Conservation (phyloP, 2,113 vertebrate species). For the Cranoglanis bouderius region DNA sequence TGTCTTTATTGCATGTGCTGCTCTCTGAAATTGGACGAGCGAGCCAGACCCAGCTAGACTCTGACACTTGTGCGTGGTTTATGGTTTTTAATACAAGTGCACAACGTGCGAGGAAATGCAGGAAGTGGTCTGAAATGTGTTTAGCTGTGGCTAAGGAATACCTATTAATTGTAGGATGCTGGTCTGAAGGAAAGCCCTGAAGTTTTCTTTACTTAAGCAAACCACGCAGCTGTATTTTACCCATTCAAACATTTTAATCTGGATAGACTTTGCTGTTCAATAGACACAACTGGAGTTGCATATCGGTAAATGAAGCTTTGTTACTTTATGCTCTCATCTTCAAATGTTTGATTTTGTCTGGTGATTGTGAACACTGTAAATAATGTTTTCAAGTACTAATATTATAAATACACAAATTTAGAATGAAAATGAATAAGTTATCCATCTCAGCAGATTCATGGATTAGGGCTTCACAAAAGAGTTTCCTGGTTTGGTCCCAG, state of each 20-base stretch:
- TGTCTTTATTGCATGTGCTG: constrained; percentile 28
- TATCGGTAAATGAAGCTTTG: neutral
- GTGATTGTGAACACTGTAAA: neutral
- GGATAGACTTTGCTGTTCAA: neutral
- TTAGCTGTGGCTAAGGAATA: constrained; percentile 35
- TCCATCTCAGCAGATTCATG: neutral
- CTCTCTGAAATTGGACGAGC: constrained; percentile 28
- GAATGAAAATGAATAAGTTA: neutral
- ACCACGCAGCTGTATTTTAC: constrained; percentile 38
- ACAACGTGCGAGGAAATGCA: constrained; percentile 44
- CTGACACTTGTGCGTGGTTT: constrained; percentile 50
- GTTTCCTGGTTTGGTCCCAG: constrained; percentile 3
- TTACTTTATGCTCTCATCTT: neutral
- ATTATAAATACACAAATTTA: neutral
- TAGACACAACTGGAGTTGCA: neutral
- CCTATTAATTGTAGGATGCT: constrained; percentile 48
- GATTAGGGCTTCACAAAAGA: neutral
- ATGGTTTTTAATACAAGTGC: constrained; percentile 56
- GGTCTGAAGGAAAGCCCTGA: constrained; percentile 48
- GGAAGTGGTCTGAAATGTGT: constrained; percentile 38
- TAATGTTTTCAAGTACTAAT: neutral
- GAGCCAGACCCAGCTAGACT: constrained; percentile 46
- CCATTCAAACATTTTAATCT: neutral
- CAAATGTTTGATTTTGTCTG: neutral
- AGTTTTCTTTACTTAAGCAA: constrained; percentile 43